Percentiles rank a stretch among this genome's conserved stretches.
Evolutionary conservation across 2,888 invertebrate species (phyloP).

Genomic region (Eristalinus sepulchralis): DNA sequence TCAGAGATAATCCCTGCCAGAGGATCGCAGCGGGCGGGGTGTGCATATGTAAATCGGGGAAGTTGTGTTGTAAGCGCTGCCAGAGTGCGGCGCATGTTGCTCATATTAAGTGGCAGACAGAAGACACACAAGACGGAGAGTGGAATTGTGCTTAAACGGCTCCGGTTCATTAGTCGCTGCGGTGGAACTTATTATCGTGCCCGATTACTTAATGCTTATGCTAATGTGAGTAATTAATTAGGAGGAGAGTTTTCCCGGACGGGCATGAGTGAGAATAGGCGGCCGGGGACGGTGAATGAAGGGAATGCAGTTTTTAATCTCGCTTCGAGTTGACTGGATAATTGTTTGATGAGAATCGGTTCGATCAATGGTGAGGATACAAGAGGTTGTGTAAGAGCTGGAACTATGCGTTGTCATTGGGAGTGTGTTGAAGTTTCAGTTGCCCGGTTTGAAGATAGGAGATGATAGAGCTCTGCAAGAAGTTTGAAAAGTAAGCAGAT

Average conservation of each 20-base stretch:
- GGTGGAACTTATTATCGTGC: conserved; percentile 69
- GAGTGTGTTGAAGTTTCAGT: background rate
- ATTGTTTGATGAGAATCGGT: conserved; percentile 60
- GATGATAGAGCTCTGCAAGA: background rate
- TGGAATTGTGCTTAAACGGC: conserved; percentile 45
- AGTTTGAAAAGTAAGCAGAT: too few relatives aligned
- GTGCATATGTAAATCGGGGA: conserved; percentile 46
- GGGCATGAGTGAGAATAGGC: background rate
- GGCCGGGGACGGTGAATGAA: background rate
- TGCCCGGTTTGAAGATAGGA: background rate
- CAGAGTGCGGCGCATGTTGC: conserved; percentile 31
- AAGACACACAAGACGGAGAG: background rate
- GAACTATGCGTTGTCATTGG: background rate
- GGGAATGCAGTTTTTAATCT: conserved; percentile 54
- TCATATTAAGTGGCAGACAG: conserved; percentile 62
- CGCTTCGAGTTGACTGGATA: conserved; percentile 10
- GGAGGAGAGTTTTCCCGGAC: conserved; percentile 28
- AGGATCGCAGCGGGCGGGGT: conserved; percentile 23
- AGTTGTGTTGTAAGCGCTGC: conserved; percentile 34
- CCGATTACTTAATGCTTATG: conserved; percentile 70
- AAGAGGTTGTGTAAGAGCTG: background rate
- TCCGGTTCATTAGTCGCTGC: conserved; percentile 67
- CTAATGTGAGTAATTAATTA: conserved; percentile 70
- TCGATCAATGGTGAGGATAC: conserved; percentile 34
- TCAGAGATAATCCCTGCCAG: conserved; percentile 30